Evolutionary conservation across 2,797 vertebrate genomes (phyloP), one percentile per base, ranked within the genome.

Genomic region (Sorex maritimensis): DNA sequence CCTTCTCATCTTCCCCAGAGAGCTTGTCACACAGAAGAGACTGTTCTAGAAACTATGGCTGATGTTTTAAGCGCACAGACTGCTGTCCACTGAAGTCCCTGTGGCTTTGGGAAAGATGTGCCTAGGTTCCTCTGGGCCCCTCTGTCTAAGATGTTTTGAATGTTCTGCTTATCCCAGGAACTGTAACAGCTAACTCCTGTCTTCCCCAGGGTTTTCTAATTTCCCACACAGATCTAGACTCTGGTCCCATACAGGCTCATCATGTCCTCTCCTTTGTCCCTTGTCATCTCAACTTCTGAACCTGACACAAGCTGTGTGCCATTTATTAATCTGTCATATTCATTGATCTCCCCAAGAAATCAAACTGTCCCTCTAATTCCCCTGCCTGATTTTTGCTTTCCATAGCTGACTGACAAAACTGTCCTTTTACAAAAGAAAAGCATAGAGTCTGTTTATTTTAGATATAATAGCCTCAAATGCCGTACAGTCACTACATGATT

Each of bases 261-360:
- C 63, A 89, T 90, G 55, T 95, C 72, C 55, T 94, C 34, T 68
- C 49, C 49, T 97, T 95, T 93, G 69, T 77, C 78, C 95, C 52
- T 77, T 94, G 81, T 96, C n/a, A 15, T 96, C 78, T n/a, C 30
- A 97, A 71, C 34, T 90, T 97, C 96, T 97, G 92, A 84, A 71
- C 88, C 90, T 96, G 86, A 95, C 84, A 89, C 52, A 93, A 94
- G 91, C 94, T 23, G 10, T 74, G 81, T 46, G 81, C 81, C 79
- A 84, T 95, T 88, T 97, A 92, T 97, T 97, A 97, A 96, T 94
- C 96, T 97, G 96, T 97, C 96, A 95, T 97, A 97, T 96, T 94
- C 93, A 96, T 97, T 67, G 92, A 97, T 97, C 95, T 97, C 94
- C 94, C 88, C 52, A 93, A 95, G 96, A 97, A 97, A 96, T 97